These are phyloP conservation scores for Branchellion lobata DNA, from an alignment of 2,888 invertebrate species.

Conservation along the genomic window DNA sequence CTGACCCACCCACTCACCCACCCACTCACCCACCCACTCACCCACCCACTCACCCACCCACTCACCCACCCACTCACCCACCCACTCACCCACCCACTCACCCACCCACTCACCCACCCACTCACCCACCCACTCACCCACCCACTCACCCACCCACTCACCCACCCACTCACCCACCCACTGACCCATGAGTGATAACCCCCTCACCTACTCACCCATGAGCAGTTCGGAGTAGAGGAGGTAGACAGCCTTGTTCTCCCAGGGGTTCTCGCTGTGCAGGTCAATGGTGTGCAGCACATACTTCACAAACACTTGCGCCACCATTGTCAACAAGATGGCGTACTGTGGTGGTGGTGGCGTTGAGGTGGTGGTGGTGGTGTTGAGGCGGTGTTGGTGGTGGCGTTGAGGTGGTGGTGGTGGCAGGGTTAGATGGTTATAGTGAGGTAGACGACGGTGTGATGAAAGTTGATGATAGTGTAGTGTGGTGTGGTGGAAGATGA, in stretches of 20 bases:
- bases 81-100: too few species aligned
- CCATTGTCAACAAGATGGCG: slow-evolving; percentile 89
- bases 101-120: not conserved
- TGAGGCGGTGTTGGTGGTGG: too few species aligned
- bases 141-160: not conserved
- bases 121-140: not conserved
- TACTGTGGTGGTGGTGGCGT: slow-evolving; percentile 66
- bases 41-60: not conserved
- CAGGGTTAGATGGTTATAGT: too few species aligned
- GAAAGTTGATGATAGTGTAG: too few species aligned
- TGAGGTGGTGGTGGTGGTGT: not conserved
- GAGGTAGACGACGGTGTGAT: too few species aligned
- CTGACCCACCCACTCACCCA: too few species aligned
- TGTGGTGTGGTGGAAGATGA: too few species aligned
- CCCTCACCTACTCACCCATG: slow-evolving; percentile 74
- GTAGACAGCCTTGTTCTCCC: slow-evolving; percentile 99
- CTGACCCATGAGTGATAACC: not conserved
- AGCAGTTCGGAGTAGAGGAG: slow-evolving; percentile 91
- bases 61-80: too few species aligned
- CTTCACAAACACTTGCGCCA: slow-evolving; percentile 87
- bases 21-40: not conserved
- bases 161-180: not conserved
- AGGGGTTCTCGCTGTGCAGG: slow-evolving; percentile 87
- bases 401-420: too few species aligned
- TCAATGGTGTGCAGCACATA: slow-evolving; percentile 85